Evolutionary conservation across 1,140 invertebrate species (phyloP).

Genomic region (Pantala flavescens): DNA sequence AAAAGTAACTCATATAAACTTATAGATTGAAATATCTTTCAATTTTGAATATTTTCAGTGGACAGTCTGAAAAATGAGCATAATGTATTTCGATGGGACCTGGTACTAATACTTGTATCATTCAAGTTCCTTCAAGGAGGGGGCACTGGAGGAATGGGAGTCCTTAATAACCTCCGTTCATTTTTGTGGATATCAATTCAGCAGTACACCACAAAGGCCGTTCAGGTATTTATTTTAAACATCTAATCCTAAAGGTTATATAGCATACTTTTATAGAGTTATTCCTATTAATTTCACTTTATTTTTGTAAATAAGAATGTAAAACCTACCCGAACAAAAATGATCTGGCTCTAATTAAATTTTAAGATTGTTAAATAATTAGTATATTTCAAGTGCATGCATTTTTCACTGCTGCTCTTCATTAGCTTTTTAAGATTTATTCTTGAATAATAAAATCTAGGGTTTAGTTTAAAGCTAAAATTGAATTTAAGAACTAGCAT

Average conservation of each 20-base stretch:
- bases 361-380: no score
- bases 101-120: conserved; percentile 71
- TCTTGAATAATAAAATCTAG: no score
- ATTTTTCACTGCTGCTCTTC: no score
- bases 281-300: neutral
- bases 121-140: conserved; percentile 91
- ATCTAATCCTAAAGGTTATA: conserved; percentile 13
- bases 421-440: no score
- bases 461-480: no score
- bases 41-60: conserved; percentile 44
- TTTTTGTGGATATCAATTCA: conserved; percentile 92
- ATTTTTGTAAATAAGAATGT: neutral
- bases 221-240: conserved; percentile 49
- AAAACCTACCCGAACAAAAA: neutral
- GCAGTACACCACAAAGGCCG: conserved; percentile 86
- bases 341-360: conserved; percentile 25
- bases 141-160: conserved; percentile 79
- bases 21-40: conserved; percentile 16
- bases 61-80: conserved; percentile 53
- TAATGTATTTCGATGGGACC: conserved; percentile 70
- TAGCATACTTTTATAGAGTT: neutral
- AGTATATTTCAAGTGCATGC: no score
- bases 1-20: no score
- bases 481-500: no score
- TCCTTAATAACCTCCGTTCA: conserved; percentile 81